Conservation (phyloP, 1,140 invertebrate genomes). For the Drepana arcuata region DNA sequence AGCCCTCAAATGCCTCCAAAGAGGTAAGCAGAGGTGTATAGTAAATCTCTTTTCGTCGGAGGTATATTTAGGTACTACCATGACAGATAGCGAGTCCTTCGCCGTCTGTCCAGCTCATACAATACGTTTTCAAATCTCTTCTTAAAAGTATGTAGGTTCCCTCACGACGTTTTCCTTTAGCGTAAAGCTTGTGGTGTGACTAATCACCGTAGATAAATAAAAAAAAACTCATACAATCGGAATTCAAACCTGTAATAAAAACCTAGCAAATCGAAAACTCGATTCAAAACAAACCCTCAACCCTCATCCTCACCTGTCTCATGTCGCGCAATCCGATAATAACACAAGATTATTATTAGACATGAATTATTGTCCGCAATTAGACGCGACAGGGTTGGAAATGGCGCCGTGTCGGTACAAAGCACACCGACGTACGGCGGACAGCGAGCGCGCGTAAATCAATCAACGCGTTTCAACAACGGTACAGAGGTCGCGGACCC, state of each 20-base stretch:
- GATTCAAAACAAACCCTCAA: too few relatives aligned
- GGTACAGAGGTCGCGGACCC: too few relatives aligned
- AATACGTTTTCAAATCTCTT: conserved; percentile 1
- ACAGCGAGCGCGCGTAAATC: conserved; percentile 32
- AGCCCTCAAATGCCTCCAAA: too few relatives aligned
- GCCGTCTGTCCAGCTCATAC: not conserved
- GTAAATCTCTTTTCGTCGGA: too few relatives aligned
- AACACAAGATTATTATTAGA: conserved; percentile 59
- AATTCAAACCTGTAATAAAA: not conserved
- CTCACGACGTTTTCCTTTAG: too few relatives aligned
- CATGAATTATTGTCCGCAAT: conserved; percentile 60
- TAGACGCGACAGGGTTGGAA: conserved; percentile 43
- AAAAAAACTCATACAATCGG: not conserved
- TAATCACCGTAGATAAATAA: too few relatives aligned
- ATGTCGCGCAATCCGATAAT: conserved; percentile 35
- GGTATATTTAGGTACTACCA: too few relatives aligned
- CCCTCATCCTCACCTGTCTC: conserved; percentile 26
- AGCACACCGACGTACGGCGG: conserved; percentile 17
- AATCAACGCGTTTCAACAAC: conserved; percentile 24
- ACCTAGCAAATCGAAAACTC: conserved; percentile 6
- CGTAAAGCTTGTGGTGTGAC: too few relatives aligned
- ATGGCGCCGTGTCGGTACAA: conserved; percentile 15
- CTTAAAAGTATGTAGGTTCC: too few relatives aligned
- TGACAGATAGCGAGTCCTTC: too few relatives aligned
- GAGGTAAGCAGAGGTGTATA: too few relatives aligned